Base-by-base conservation (phyloP, 2,797 vertebrate genomes). In the Champsocephalus gunnari region DNA sequence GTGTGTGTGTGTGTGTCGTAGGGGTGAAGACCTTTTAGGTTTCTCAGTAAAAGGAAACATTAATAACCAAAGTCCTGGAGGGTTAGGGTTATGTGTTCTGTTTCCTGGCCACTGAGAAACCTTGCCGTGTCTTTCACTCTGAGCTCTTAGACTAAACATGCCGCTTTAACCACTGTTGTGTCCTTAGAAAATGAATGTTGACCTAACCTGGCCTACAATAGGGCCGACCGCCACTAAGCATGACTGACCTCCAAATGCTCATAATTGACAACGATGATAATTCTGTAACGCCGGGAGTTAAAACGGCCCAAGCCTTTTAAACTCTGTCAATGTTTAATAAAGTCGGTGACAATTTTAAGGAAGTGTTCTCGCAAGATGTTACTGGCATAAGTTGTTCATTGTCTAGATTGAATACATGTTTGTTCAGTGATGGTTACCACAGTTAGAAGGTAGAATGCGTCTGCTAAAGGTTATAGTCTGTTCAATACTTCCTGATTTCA, bases 131-230 rank as follows among this genome's bases (percentile, higher is more conserved):
- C 82, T 72, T 87, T 88, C 74, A 63, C 71, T 71, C 60, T 13
- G 12, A 82, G 64, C 72, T 80, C 11, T 69, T 19, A 21, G 54
- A 81, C 82, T 90, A 84, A 89, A 80, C 82, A 14, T 5, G 38
- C 82, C 79, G 43, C 86, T 72, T 90, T 94, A 93, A 94, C 92
- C 61, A 17, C 24, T 7, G 48, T 48, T 44, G 56, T 82, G 77
- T 86, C 70, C 64, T 55, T 69, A 81, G 69, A 65, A 65, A 81
- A 79, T 82, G 28, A 75, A 66, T 84, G 57, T 74, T 73, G 60
- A 57, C 54, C 86, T 89, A 92, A 90, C 88, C 87, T 57, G 45
- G 66, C 59, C 11, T 21, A 68, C 62, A 71, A 64, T 75, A 49
- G 73, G 38, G 21, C 57, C 56, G 12, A 67, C 77, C 41, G 74